These are phyloP conservation scores for Cydia fagiglandana DNA, from an alignment of 1,140 invertebrate genomes.

Conservation along the genomic window DNA sequence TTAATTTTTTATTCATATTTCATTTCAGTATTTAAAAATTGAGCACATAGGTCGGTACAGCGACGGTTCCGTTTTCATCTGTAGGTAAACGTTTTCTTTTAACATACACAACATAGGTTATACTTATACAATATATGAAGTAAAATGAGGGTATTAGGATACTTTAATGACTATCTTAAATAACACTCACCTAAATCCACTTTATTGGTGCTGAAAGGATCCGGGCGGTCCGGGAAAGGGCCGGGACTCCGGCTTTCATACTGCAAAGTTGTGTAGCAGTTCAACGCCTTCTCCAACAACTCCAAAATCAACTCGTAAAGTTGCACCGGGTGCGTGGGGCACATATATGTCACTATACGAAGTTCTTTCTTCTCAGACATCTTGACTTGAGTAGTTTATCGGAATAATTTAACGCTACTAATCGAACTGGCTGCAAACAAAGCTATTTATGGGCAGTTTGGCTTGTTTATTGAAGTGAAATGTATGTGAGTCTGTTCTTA, in stretches of 20 bases:
- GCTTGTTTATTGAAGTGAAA: constrained; percentile 31
- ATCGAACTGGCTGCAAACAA: constrained; percentile 6
- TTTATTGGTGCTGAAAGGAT: constrained; percentile 79
- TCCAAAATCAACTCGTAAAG: constrained; percentile 80
- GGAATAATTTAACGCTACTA: constrained; percentile 14
- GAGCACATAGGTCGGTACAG: no score
- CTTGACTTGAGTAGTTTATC: constrained; percentile 36
- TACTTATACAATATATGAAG: neutral
- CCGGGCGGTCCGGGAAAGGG: constrained; percentile 72
- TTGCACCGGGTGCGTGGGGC: constrained; percentile 82
- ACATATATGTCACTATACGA: constrained; percentile 81
- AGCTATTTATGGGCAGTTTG: constrained; percentile 21
- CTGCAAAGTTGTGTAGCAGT: constrained; percentile 77
- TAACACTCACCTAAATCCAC: constrained; percentile 80
- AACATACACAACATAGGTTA: no score
- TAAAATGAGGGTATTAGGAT: constrained; percentile 7
- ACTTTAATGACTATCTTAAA: constrained; percentile 16
- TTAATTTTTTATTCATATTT: no score
- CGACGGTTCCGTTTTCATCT: neutral
- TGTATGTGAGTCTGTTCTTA: constrained; percentile 35
- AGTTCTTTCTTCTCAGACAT: constrained; percentile 68
- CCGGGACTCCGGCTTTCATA: constrained; percentile 81
- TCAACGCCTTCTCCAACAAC: constrained; percentile 79
- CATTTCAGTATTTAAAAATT: no score
- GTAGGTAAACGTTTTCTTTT: neutral